Evolutionary conservation across 2,888 invertebrate species (phyloP).

Genomic region (Zaprionus lineosus): DNA sequence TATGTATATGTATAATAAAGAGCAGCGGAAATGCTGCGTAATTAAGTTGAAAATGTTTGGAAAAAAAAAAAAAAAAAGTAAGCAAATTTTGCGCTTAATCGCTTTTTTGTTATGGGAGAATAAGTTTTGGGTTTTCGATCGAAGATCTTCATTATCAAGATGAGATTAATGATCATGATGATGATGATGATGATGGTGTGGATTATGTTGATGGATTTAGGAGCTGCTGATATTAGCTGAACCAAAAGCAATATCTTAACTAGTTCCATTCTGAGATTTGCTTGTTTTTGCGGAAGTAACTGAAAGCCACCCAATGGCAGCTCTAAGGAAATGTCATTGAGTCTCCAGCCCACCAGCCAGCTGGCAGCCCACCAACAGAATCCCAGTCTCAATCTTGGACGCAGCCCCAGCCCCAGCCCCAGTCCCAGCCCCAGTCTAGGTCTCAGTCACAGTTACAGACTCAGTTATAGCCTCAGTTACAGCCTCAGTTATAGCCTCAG

Average conservation of each 20-base stretch:
- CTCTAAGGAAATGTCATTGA: constrained; percentile 47
- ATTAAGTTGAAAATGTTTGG: constrained; percentile 52
- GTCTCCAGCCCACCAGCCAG: constrained; percentile 1
- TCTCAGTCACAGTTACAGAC: background rate
- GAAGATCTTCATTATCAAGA: no score
- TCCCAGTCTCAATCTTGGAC: constrained; percentile 12
- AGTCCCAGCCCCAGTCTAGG: background rate
- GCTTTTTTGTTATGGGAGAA: constrained; percentile 56
- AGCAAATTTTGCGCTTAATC: constrained; percentile 29
- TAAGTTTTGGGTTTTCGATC: constrained; percentile 16
- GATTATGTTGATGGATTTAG: no score
- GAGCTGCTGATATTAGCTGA: no score
- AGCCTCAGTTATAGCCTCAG: background rate
- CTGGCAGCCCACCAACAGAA: constrained; percentile 33
- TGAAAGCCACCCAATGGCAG: constrained; percentile 6
- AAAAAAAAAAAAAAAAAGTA: no score
- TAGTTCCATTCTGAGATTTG: no score
- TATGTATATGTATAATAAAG: constrained; percentile 4
- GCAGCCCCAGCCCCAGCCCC: constrained; percentile 30
- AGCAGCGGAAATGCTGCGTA: constrained; percentile 58
- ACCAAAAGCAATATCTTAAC: no score
- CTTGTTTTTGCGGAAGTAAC: constrained; percentile 19
- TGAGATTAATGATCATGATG: no score
- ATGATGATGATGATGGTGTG: no score
- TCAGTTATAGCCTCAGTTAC: background rate